phyloP scores from a whole-genome alignment of 2,888 invertebrate species.

The Boloria euphrosyne region DNA sequence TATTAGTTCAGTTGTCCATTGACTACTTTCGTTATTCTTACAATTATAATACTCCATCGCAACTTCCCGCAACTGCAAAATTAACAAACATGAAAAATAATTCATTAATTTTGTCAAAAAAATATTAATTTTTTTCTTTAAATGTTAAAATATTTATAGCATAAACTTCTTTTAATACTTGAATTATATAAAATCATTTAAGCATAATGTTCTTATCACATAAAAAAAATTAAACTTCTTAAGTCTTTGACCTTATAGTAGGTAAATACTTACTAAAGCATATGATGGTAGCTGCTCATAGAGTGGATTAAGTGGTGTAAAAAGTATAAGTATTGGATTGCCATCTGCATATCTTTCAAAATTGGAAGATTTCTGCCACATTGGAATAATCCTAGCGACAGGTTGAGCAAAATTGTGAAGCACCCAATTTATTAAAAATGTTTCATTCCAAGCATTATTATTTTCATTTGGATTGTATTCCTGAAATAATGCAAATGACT shows the following conservation, averaged over 20 bases:
- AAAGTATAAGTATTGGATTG: conserved; percentile 88
- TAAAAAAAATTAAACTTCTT: background rate
- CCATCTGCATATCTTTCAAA: conserved; percentile 86
- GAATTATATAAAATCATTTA: too few relatives aligned
- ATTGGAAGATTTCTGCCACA: conserved; percentile 86
- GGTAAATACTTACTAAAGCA: conserved; percentile 82
- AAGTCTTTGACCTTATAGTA: too few relatives aligned
- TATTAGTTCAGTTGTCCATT: conserved; percentile 72
- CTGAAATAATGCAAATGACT: conserved; percentile 53
- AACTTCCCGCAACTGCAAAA: conserved; percentile 85
- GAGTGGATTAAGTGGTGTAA: conserved; percentile 90
- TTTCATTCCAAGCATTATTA: conserved; percentile 63
- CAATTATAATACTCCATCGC: conserved; percentile 89
- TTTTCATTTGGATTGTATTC: conserved; percentile 74
- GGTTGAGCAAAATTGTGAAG: conserved; percentile 83
- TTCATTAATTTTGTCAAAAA: too few relatives aligned
- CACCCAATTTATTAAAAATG: conserved; percentile 83
- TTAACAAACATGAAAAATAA: too few relatives aligned
- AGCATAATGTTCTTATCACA: background rate
- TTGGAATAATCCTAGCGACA: conserved; percentile 86
- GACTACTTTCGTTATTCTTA: conserved; percentile 72
- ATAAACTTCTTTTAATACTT: too few relatives aligned
- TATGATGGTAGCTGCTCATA: conserved; percentile 85
- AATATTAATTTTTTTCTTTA: too few relatives aligned
- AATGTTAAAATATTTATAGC: too few relatives aligned